Percentiles rank a stretch among this genome's conserved stretches.
Evolutionary conservation across 2,888 invertebrate genomes (phyloP).

Genomic region (Barypeithes pellucidus): DNA sequence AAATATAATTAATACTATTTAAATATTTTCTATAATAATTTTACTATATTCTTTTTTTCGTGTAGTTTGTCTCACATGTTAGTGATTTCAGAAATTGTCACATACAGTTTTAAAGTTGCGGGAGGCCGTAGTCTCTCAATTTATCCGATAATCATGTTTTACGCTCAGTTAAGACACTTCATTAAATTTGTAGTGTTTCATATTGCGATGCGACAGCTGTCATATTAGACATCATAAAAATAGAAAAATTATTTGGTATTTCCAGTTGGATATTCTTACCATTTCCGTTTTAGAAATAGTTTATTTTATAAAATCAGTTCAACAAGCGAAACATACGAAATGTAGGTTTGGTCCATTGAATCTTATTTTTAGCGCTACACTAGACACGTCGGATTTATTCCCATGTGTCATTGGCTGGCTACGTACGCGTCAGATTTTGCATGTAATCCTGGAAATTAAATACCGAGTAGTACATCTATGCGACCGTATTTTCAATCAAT

Average conservation of each 20-base stretch:
- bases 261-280: conserved; percentile 16
- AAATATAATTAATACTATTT: too few relatives aligned
- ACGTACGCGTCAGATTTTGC: neutral
- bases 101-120: too few relatives aligned
- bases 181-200: conserved; percentile 25
- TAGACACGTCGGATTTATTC: neutral
- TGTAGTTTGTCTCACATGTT: too few relatives aligned
- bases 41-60: too few relatives aligned
- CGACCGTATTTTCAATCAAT: too few relatives aligned
- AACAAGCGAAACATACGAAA: neutral
- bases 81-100: too few relatives aligned
- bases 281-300: conserved; percentile 23
- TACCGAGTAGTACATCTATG: too few relatives aligned
- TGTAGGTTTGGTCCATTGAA: neutral
- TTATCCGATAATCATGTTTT: conserved; percentile 11
- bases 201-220: conserved; percentile 28
- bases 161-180: conserved; percentile 19
- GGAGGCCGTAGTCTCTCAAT: neutral
- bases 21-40: too few relatives aligned
- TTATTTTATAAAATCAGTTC: neutral
- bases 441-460: too few relatives aligned
- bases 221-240: conserved; percentile 23
- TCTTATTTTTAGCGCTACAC: neutral
- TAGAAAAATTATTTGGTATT: conserved; percentile 16
- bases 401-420: neutral